Evolutionary conservation across 2,888 invertebrate species (phyloP).

Genomic region (Rotaria magnacalcarata): DNA sequence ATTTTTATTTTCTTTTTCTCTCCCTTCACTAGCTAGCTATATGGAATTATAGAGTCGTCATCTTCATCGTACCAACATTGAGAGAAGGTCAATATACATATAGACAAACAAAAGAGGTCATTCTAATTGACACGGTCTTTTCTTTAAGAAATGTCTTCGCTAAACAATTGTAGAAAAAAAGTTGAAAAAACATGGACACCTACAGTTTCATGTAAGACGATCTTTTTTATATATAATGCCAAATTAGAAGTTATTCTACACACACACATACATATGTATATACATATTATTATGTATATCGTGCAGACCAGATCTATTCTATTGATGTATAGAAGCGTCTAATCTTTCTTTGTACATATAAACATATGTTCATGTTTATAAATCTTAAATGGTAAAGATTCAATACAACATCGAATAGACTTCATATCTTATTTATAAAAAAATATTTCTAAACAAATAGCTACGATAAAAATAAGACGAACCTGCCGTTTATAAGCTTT

Average conservation of each 20-base stretch:
- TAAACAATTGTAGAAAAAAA: not conserved
- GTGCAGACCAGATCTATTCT: not conserved
- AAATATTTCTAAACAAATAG: not conserved
- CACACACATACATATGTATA: too few relatives aligned
- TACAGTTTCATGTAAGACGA: conserved; percentile 23
- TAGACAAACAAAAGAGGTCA: conserved; percentile 12
- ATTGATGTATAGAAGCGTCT: conserved; percentile 12
- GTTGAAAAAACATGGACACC: not conserved
- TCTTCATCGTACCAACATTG: not conserved
- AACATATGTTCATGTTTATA: conserved; percentile 29
- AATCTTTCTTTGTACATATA: not conserved
- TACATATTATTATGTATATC: not conserved
- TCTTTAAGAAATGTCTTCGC: not conserved
- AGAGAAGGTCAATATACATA: not conserved
- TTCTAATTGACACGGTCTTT: conserved; percentile 12
- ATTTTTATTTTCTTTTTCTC: not conserved
- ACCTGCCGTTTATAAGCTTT: not conserved
- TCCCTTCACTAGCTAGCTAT: not conserved
- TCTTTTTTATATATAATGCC: not conserved
- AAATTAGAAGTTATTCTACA: conserved; percentile 15
- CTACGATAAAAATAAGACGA: too few relatives aligned
- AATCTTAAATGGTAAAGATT: not conserved
- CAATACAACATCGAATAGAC: not conserved
- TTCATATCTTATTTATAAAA: not conserved
- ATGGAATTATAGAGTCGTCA: not conserved